phyloP scores from a whole-genome alignment of 2,797 vertebrate species.

The Tragelaphus oryx region DNA sequence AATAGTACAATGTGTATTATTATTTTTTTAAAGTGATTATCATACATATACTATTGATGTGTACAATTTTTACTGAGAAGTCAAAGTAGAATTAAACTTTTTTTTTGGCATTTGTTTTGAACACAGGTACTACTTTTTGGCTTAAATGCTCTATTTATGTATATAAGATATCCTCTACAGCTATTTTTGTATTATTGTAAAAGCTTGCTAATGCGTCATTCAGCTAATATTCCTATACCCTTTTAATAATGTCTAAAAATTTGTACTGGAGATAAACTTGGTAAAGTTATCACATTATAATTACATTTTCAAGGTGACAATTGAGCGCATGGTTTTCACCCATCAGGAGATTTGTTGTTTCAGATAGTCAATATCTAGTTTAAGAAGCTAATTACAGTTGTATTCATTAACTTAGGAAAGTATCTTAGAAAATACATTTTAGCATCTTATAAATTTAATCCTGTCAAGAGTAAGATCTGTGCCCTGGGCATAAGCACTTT shows the following conservation, averaged over 20 bases:
- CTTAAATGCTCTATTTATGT: not conserved
- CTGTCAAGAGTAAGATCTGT: not conserved
- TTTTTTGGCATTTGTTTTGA: not conserved
- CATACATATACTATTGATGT: not conserved
- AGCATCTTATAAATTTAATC: not conserved
- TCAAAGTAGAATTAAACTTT: constrained; percentile 19
- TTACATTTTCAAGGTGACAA: constrained; percentile 19
- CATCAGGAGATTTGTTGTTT: not conserved
- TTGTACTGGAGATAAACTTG: not conserved
- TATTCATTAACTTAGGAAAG: not conserved
- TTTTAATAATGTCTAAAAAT: not conserved
- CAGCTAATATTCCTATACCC: not conserved
- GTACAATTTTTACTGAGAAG: not conserved
- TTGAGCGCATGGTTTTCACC: not conserved
- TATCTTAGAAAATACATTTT: not conserved
- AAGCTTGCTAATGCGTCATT: not conserved
- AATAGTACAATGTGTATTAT: not conserved
- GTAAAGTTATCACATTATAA: not conserved
- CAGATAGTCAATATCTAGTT: not conserved
- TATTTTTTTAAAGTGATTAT: not conserved
- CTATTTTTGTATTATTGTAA: not conserved
- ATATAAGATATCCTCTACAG: not conserved
- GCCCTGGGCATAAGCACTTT: not conserved
- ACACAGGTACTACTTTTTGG: not conserved
- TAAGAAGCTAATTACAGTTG: constrained; percentile 7